These are phyloP conservation scores for Connochaetes taurinus DNA, from an alignment of 2,113 vertebrate species.

Conservation along the genomic window DNA sequence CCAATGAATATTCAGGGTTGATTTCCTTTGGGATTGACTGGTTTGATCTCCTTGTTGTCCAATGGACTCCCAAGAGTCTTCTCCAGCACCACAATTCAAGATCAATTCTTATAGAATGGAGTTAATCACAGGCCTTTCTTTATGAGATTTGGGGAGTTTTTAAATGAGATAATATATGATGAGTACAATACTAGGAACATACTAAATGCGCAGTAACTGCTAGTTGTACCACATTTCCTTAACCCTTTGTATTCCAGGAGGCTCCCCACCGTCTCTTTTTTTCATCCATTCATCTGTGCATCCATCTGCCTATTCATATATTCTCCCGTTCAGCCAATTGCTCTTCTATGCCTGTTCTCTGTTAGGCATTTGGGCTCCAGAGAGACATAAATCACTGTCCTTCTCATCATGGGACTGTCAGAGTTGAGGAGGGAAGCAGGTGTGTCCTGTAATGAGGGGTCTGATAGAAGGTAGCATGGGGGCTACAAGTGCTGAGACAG, in stretches of 20 bases:
- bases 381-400: not conserved
- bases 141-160: not conserved
- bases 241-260: not conserved
- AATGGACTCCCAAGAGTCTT: not conserved
- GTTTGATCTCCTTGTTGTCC: not conserved
- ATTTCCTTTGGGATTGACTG: not conserved
- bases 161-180: not conserved
- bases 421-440: not conserved
- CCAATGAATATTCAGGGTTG: not conserved
- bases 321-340: not conserved
- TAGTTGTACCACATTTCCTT: not conserved
- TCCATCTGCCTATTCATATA: not conserved
- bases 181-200: not conserved
- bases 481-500: not conserved
- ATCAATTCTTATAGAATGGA: not conserved
- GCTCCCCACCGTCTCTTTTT: not conserved
- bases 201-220: not conserved
- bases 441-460: not conserved
- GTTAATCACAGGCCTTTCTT: not conserved
- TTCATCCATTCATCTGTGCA: not conserved
- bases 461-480: not conserved
- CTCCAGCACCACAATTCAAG: not conserved
- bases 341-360: not conserved
- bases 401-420: not conserved
- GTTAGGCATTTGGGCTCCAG: not conserved